Base-by-base conservation (phyloP, 2,113 vertebrate species). In the Sakesphorus luctuosus region DNA sequence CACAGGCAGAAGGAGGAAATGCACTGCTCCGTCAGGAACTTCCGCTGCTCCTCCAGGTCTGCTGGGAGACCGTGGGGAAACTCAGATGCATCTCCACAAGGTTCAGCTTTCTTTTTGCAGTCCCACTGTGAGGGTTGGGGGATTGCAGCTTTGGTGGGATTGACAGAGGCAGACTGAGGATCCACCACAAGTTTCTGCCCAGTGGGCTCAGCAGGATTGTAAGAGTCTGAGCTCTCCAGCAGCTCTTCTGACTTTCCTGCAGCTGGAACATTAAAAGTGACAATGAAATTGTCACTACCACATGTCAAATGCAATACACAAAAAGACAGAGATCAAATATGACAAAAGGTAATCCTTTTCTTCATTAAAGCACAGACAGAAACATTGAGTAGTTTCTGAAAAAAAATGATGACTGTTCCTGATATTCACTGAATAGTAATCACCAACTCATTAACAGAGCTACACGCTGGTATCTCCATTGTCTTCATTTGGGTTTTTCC, bases 1-100 rank as follows among this genome's bases (percentile, higher is more conserved):
- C 99, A 99, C 62, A 99, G 97, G 93, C 98, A 99, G 90, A 99
- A 98, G 31, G 98, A 97, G 13, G 98, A 83, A 18, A 99, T 97
- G 31, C 99, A 99, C 97, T 99, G 98, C 68, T 99, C 99, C 2
- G 99, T 98, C 89, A 99, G 98, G 95, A 99, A 98, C 75, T 98
- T 98, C 25, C 98, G 98, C 98, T 99, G 99, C n/a, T 99, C 99
- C 38, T 93, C 97, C 0, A 94, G 97, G 3, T 98, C 99, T 0
- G 97, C 44, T 0, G 99, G 99, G 46, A 99, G 98, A 8, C 98
- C 97, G 56, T 97, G 98, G 11, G 99, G 98, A 59, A 99, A 98
- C 47, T 98, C 98, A 1, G 97, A 73, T 3, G 95, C 87, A 67
- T 99, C 99, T 5, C 92, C 94, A 0, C 94, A 85, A 2, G 96